A percentile compares a stretch with the other conserved stretches of the same genome.
These are phyloP conservation scores for Eupithecia dodoneata DNA, from an alignment of 2,888 invertebrate genomes.

Conservation along the genomic window DNA sequence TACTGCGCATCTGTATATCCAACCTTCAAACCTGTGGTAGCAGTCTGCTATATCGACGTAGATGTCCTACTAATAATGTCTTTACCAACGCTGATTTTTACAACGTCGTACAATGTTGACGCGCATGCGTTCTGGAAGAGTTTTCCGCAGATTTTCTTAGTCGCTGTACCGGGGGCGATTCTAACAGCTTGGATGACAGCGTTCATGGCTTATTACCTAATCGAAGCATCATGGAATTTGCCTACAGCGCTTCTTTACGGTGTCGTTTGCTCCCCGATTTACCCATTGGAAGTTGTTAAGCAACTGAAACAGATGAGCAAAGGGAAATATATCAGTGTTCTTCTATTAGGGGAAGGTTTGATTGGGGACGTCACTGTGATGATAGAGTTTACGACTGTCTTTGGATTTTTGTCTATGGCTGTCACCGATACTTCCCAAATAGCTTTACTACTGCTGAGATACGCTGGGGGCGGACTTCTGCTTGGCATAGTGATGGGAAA, in stretches of 20 bases:
- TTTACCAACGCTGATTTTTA: slow-evolving; percentile 70
- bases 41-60: slow-evolving; percentile 67
- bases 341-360: slow-evolving; percentile 72
- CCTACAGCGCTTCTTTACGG: slow-evolving; percentile 69
- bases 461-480: slow-evolving; percentile 69
- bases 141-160: slow-evolving; percentile 69
- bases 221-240: slow-evolving; percentile 70
- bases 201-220: slow-evolving; percentile 70
- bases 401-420: slow-evolving; percentile 67
- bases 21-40: slow-evolving; percentile 63
- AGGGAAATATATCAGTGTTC: slow-evolving; percentile 73
- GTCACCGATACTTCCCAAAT: slow-evolving; percentile 64
- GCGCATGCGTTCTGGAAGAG: slow-evolving; percentile 74
- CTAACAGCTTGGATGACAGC: slow-evolving; percentile 66
- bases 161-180: slow-evolving; percentile 68
- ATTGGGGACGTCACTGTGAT: slow-evolving; percentile 74
- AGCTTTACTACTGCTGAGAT: slow-evolving; percentile 65
- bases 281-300: slow-evolving; percentile 73
- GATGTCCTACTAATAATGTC: slow-evolving; percentile 64
- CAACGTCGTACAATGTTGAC: slow-evolving; percentile 72
- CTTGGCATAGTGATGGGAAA: slow-evolving; percentile 73
- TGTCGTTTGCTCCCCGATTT: slow-evolving; percentile 72
- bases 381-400: slow-evolving; percentile 72
- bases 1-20: slow-evolving; percentile 67
- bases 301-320: slow-evolving; percentile 67